Base-by-base conservation (phyloP, 2,888 invertebrate genomes). In the Chymomyza amoena region DNA sequence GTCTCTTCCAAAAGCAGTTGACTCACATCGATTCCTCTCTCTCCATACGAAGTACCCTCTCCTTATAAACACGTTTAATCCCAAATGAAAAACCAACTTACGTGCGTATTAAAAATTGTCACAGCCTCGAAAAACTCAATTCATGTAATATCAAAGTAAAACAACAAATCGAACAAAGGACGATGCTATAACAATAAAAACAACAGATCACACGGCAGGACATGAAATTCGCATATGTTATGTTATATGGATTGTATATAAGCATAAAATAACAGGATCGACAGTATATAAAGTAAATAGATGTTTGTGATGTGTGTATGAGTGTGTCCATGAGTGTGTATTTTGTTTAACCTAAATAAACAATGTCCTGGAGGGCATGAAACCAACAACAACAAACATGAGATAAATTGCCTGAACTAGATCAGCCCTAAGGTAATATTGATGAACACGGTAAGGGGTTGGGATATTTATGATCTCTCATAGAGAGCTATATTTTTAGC, bases 311-410 rank as follows among this genome's bases (percentile, higher is more conserved):
- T 45, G 20, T 61, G 61, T 61, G 20, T n/a, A n/a, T 61, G 45
- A 7, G 28, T 16, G n/a, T 32, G 3, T 76, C n/a, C n/a, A n/a
- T 61, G 45, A 7, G 28, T 16, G n/a, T 32, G 3, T 76, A 54
- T 70, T 68, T 52, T 80, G 61, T 66, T 52, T 70, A 61, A 66
- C 75, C 89, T 87, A 87, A 88, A 79, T 80, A 84, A 84, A 84
- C 71, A 84, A 64, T 57, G 74, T 70, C 66, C 15, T 39, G 64
- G 68, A 61, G 75, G 56, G 15, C 56, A 69, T 5, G 28, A 13
- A 20, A 57, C 7, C 18, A 16, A n/a, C 15, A 16, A 20, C 45
- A 13, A 54, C 39, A 45, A 45, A 45, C 39, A 45, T 10, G 13
- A 45, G 13, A 45, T 0, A 45, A 13, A 45, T 45, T 45, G 13